Base-by-base conservation (phyloP, 2,113 vertebrate species). In the Melanerpes aurifrons region DNA sequence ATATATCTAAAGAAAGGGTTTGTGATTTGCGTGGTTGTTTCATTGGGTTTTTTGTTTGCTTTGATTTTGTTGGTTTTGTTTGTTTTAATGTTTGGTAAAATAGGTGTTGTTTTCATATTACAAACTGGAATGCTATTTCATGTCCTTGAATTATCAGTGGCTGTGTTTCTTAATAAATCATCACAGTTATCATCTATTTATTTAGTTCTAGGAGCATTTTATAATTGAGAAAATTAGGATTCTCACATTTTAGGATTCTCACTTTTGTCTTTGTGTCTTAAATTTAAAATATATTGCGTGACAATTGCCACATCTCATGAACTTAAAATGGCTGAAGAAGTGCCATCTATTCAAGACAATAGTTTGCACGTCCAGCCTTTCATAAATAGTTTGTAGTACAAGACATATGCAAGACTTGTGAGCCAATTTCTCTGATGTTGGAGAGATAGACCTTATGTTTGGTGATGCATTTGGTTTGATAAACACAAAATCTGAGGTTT, bases 191-290 rank as follows among this genome's bases (percentile, higher is more conserved):
- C 9, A 56, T 80, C 32, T 90, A 90, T 94, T 95, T 86, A 11
- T 97, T 96, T 77, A 71, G 7, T 70, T 61, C 69, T 80, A 28
- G 66, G 74, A 89, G 2, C 9, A 62, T 87, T 92, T 74, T 91
- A 43, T 86, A 75, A 96, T 53, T 81, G 86, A 86, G 90, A 92
- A 66, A 88, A 32, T 35, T 32, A 82, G 4, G 3, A 10, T 37
- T 37, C 37, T 10, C 37, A 37, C 37, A 37, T 37, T 37, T 37
- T 37, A 37, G 37, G 37, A 62, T 82, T 89, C 61, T 96, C 77
- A 87, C 72, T 94, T 95, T 71, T 69, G 17, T 87, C 58, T 86
- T 86, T 95, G 56, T 89, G 57, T 91, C 63, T 96, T 91, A 90
- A 86, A 96, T 89, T 83, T 61, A 94, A 91, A 93, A 80, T 40